Evolutionary conservation across 1,140 invertebrate species (phyloP), one percentile per base, ranked within the genome.

Genomic region (Drosophila athabasca): DNA sequence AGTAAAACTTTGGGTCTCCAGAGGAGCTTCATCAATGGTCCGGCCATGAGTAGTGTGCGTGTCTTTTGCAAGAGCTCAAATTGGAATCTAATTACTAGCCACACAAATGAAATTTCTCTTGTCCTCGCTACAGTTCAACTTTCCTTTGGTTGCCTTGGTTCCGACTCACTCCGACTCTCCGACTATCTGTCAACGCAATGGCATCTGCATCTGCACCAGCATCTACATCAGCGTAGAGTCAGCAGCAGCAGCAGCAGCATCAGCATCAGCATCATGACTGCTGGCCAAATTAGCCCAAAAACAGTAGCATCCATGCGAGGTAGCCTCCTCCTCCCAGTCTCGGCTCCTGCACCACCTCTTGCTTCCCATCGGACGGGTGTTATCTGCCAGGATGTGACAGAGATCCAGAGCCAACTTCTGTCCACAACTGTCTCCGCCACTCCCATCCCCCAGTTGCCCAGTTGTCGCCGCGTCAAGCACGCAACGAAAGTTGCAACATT

Each of bases 81-180:
- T 76, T 62, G 57, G 52, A 87, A 88, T 78, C 83, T 88, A 87
- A 88, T 88, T 87, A 87, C 74, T 62, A 62, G 55, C 70, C 66
- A 66, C 69, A 82, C 78, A 57, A 82, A 78, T 70, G 78, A 50
- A 78, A 74, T 78, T 61, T 46, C 35, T 48, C 26, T 41, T 24
- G 26, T 62, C 52, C 39, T 53, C 51, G 43, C 26, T 59, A 13
- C 22, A 48, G 45, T 17, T 50, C 2, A 80, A 80, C 65, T 80
- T 80, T 80, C 44, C 60, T 66, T 64, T 50, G 71, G 77, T 80
- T 75, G 60, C 77, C 77, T 64, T 80, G 77, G 77, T 65, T 31
- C 5, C 24, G 24, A 26, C 29, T 31, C 7, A 1, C 1, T 19
- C 31, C 31, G 11, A 39, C 7, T 19, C 1, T 19, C 31, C 31